Percentiles rank a stretch among this genome's conserved stretches.
Conservation (phyloP, 2,113 vertebrate species). For the Daboia siamensis region DNA sequence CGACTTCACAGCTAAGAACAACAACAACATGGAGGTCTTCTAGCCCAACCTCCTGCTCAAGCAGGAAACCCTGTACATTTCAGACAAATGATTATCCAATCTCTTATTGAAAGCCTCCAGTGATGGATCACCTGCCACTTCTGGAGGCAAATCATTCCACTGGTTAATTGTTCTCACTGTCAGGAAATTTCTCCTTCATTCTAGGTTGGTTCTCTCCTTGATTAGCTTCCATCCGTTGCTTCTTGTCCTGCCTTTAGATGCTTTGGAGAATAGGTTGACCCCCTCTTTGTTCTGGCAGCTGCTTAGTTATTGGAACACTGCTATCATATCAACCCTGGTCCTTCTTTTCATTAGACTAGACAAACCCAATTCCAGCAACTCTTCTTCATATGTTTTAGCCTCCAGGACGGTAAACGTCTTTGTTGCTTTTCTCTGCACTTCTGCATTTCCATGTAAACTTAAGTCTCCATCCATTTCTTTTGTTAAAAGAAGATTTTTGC, state of each 20-base stretch:
- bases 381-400: not conserved
- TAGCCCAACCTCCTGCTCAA: too few species aligned
- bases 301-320: not conserved
- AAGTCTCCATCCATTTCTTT: not conserved
- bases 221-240: not conserved
- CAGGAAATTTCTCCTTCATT: not conserved
- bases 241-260: not conserved
- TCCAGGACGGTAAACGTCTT: not conserved
- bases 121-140: not conserved
- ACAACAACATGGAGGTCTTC: too few species aligned
- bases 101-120: not conserved
- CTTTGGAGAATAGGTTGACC: not conserved
- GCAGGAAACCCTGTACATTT: not conserved
- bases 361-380: not conserved
- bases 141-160: not conserved
- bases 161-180: not conserved
- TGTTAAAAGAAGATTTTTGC: slow-evolving; percentile 16
- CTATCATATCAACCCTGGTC: not conserved
- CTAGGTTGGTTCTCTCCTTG: not conserved
- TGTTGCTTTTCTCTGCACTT: not conserved
- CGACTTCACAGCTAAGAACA: too few species aligned
- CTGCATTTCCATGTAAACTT: not conserved
- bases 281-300: not conserved
- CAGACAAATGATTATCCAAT: not conserved
- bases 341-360: not conserved